phyloP scores from a whole-genome alignment of 2,113 vertebrate species.

The Lepidothrix coronata region DNA sequence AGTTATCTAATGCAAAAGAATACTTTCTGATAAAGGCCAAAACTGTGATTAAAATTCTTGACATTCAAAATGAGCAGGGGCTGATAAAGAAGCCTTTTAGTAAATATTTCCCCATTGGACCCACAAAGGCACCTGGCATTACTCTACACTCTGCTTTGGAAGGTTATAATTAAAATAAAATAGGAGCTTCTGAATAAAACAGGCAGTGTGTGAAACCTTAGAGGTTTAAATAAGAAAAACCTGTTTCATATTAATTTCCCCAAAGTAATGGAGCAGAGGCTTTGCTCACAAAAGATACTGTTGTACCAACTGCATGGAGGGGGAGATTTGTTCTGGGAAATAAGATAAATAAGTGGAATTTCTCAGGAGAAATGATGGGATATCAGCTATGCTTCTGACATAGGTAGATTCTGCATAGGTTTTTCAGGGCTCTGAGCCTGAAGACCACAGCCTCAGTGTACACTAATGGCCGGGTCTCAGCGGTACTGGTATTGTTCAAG shows the following conservation, averaged over 20 bases:
- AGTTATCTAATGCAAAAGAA: not conserved
- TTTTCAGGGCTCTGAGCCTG: not conserved
- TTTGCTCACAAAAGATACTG: not conserved
- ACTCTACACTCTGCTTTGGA: not conserved
- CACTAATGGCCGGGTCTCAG: fast-evolving
- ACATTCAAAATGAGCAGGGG: not conserved
- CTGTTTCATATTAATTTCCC: not conserved
- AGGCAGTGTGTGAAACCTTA: not conserved
- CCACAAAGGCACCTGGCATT: not conserved
- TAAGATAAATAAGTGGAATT: not conserved
- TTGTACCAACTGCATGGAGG: not conserved
- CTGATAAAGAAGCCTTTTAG: slow-evolving; percentile 17
- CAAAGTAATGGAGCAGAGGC: not conserved
- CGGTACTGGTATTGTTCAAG: not conserved
- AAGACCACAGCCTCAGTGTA: fast-evolving
- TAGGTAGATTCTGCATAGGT: fast-evolving
- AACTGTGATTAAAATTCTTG: slow-evolving; percentile 34
- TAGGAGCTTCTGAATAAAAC: not conserved
- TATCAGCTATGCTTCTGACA: not conserved
- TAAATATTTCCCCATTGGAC: slow-evolving; percentile 22
- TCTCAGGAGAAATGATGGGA: not conserved
- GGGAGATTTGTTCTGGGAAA: not conserved
- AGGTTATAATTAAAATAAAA: slow-evolving; percentile 28
- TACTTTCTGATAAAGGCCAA: not conserved
- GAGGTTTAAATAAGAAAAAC: not conserved